These are phyloP conservation scores for Papilio polytes DNA, from an alignment of 1,140 invertebrate genomes.

Conservation along the genomic window DNA sequence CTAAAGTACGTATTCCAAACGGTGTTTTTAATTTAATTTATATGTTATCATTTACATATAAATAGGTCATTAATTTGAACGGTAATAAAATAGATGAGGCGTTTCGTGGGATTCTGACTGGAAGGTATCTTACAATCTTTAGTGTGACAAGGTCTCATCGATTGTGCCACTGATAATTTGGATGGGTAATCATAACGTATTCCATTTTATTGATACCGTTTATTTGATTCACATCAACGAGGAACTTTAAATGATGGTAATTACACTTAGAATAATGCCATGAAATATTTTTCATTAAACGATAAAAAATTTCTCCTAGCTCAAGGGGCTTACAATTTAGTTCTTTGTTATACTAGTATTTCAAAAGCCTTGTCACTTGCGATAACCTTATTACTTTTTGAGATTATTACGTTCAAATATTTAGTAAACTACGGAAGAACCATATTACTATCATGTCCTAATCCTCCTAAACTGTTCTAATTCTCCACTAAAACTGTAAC, in stretches of 20 bases:
- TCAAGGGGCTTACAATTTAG: neutral
- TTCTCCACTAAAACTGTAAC: neutral
- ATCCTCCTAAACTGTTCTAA: neutral
- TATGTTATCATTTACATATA: conserved; percentile 12
- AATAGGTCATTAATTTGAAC: conserved; percentile 27
- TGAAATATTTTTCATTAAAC: neutral
- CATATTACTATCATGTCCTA: neutral
- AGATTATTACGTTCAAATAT: no score
- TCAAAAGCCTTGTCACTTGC: no score
- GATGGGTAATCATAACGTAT: conserved; percentile 12
- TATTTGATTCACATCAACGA: neutral
- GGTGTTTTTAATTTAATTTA: conserved; percentile 31
- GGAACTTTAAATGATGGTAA: neutral
- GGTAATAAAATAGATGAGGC: conserved; percentile 19
- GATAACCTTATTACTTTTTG: no score
- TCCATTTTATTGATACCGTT: conserved; percentile 15
- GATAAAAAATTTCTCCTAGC: neutral
- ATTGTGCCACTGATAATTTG: conserved; percentile 24
- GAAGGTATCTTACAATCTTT: conserved; percentile 6
- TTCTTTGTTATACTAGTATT: neutral
- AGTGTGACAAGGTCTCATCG: neutral
- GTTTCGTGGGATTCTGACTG: conserved; percentile 20
- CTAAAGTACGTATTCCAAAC: neutral
- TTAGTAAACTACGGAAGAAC: neutral
- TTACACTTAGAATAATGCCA: neutral